Conservation (phyloP, 1,140 invertebrate genomes). For the Eriosoma lanigerum region DNA sequence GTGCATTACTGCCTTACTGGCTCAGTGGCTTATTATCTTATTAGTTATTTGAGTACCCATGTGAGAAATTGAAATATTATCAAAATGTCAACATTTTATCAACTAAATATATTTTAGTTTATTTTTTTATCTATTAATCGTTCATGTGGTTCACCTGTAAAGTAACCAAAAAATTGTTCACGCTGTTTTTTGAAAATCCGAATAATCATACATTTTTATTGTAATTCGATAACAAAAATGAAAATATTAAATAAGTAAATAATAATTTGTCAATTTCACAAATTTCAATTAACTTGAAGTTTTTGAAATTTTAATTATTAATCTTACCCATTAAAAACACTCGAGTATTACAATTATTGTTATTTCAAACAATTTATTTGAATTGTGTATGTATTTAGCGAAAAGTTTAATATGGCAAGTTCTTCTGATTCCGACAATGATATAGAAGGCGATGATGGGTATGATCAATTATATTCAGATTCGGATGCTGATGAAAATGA, state of each 20-base stretch:
- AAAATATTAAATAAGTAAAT: no score
- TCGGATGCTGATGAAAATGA: slow-evolving; percentile 17
- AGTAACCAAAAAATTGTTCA: slow-evolving; percentile 25
- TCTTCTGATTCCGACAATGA: not conserved
- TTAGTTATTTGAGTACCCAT: not conserved
- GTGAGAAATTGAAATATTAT: slow-evolving; percentile 4
- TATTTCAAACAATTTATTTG: no score
- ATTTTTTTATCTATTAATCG: not conserved
- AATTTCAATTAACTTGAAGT: no score
- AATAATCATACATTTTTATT: not conserved
- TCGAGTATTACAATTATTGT: no score
- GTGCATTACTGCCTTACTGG: no score
- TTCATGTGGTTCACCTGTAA: not conserved
- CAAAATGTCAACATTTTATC: slow-evolving; percentile 9
- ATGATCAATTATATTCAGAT: slow-evolving; percentile 31
- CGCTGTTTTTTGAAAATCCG: not conserved
- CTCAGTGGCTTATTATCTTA: no score
- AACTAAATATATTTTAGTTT: not conserved
- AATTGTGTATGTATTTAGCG: no score
- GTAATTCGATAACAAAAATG: not conserved
- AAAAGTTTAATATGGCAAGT: slow-evolving; percentile 1
- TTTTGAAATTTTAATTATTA: no score
- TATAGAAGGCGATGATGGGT: not conserved
- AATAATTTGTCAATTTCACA: no score
- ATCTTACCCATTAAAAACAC: no score